These are phyloP conservation scores for Alloplasta piceator DNA, from an alignment of 2,888 invertebrate species.

Conservation along the genomic window DNA sequence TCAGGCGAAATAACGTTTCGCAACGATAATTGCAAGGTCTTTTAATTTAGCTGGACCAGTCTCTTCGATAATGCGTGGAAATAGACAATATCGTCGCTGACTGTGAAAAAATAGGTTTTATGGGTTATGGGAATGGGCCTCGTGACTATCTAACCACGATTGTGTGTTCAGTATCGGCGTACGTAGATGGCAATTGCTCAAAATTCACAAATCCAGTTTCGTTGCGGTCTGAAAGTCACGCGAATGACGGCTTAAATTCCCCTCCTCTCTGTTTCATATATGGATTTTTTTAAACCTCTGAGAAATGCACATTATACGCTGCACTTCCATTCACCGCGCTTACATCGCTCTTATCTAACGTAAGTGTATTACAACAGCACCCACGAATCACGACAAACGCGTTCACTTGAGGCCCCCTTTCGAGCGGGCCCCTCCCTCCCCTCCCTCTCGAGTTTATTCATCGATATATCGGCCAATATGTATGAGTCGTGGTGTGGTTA, in stretches of 20 bases:
- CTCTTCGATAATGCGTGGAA: not conserved
- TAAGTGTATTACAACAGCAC: slow-evolving; percentile 57
- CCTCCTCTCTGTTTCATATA: no score
- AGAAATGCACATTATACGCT: slow-evolving; percentile 20
- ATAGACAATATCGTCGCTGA: not conserved
- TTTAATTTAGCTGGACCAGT: not conserved
- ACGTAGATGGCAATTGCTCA: slow-evolving; percentile 58
- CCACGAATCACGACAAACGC: slow-evolving; percentile 62
- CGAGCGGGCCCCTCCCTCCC: not conserved
- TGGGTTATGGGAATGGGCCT: slow-evolving; percentile 35
- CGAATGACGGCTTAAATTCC: slow-evolving; percentile 34
- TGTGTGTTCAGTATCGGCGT: slow-evolving; percentile 14
- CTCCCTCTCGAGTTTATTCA: not conserved
- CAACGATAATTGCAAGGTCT: no score
- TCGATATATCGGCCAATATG: not conserved
- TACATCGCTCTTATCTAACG: slow-evolving; percentile 51
- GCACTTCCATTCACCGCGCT: slow-evolving; percentile 55
- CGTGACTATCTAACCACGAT: slow-evolving; percentile 47
- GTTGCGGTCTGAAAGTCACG: slow-evolving; percentile 75
- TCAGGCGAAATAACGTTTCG: no score
- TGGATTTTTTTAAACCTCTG: not conserved
- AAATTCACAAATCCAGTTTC: slow-evolving; percentile 70
- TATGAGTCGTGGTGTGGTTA: no score
- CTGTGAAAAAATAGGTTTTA: slow-evolving; percentile 2
- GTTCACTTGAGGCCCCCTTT: slow-evolving; percentile 17